Evolutionary conservation across 1,140 invertebrate genomes (phyloP).

Genomic region (Meloidogyne floridensis): DNA sequence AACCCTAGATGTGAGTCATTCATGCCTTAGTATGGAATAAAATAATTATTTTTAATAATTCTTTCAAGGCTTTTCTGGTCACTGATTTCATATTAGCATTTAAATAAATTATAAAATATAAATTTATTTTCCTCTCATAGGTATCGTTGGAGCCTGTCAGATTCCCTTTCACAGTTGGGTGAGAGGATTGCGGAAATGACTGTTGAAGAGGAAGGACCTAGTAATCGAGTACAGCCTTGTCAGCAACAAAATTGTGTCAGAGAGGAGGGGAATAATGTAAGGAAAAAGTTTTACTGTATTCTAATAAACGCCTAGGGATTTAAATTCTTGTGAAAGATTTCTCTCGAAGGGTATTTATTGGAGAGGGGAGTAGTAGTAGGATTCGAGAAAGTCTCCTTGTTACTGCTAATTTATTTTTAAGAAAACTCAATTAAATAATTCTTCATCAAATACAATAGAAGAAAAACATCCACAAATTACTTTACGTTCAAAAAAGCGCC

Average conservation of each 20-base stretch:
- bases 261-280: constrained; percentile 1
- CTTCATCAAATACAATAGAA: neutral
- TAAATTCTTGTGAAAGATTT: too few species aligned
- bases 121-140: neutral
- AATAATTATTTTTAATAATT: too few species aligned
- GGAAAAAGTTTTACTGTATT: neutral
- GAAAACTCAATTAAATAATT: neutral
- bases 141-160: constrained; percentile 26
- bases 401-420: neutral
- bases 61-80: neutral
- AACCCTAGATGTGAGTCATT: too few species aligned
- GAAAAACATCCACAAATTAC: constrained; percentile 16
- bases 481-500: constrained; percentile 17
- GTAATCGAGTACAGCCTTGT: neutral
- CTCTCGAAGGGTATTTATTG: too few species aligned
- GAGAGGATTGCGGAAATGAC: constrained; percentile 18
- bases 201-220: constrained; percentile 13
- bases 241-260: neutral
- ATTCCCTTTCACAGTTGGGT: constrained; percentile 16
- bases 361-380: too few species aligned
- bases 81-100: neutral
- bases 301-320: neutral
- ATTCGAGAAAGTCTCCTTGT: too few species aligned
- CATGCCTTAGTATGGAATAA: too few species aligned
- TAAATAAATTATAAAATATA: too few species aligned